Evolutionary conservation across 1,140 invertebrate species (phyloP), one percentile per base, ranked within the genome.

Genomic region (Calephelis virginiensis): DNA sequence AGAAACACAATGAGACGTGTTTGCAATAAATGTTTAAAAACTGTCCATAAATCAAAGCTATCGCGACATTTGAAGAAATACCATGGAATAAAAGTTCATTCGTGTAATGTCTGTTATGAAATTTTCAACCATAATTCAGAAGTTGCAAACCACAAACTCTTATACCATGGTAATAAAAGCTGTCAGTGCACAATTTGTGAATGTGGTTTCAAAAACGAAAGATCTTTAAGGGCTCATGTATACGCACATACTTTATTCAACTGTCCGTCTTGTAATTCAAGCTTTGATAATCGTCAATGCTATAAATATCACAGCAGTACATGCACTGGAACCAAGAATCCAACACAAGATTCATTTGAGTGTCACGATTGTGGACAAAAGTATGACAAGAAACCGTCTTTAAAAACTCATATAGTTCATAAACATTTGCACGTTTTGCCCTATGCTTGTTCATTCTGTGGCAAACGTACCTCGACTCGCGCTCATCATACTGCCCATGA

Each of bases 391-490:
- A 92, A 91, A 69, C 88, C 82, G 0, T 88, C 83, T 1, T 68
- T 90, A 53, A 82, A 78, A 60, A 82, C 80, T 12, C 89, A 88
- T 66, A 91, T 90, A 66, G 73, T 92, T 11, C 87, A 89, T 56
- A 91, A 92, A 67, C 90, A 92, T 73, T 75, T 91, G 9, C 81
- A 89, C 40, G 82, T 90, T 28, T 67, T 89, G 8, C 82, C 89
- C 1, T 86, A 80, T 38, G 74, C 81, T 59, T 92, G 92, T 61
- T 73, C 84, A 13, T 63, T 79, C 9, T 92, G 91, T 66, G 85
- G 83, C 0, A 90, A 91, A 64, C 78, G 86, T 7, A 88, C 87
- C 43, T 90, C 86, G 0, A 89, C 79, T 10, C 70, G 83, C n/a
- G 83, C 79, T 0, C 89, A 88, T 66, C 74, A 91, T 63, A 82